A percentile compares a stretch with the other conserved stretches of the same genome.
Conservation (phyloP, 2,888 invertebrate genomes). For the Sclerodermus sp. region DNA sequence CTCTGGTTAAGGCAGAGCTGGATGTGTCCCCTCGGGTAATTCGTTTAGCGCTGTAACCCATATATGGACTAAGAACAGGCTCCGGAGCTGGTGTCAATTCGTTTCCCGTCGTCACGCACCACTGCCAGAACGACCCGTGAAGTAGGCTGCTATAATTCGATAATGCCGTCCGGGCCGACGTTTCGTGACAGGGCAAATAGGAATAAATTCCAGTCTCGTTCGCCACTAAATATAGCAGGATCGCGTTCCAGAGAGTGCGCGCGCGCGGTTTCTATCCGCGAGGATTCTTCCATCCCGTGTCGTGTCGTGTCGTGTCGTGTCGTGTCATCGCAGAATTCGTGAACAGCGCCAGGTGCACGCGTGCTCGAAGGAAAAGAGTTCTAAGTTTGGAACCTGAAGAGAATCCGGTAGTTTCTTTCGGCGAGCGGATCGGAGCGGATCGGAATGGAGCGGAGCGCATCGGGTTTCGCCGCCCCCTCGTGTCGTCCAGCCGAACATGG, state of each 20-base stretch:
- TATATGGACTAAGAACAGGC: constrained; percentile 28
- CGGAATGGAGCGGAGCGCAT: background rate
- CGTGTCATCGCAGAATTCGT: too few species aligned
- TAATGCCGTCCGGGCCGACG: too few species aligned
- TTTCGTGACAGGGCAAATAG: too few species aligned
- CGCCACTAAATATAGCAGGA: too few species aligned
- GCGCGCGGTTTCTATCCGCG: too few species aligned
- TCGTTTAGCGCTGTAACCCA: constrained; percentile 28
- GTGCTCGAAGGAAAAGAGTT: constrained; percentile 3
- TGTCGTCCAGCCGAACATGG: background rate
- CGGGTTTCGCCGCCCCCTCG: background rate
- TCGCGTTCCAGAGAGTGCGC: too few species aligned
- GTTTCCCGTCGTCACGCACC: constrained; percentile 10
- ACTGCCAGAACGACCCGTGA: background rate
- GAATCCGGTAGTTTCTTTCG: background rate
- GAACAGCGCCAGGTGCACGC: constrained; percentile 15
- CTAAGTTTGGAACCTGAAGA: constrained; percentile 10
- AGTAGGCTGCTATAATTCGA: too few species aligned
- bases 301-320: too few species aligned
- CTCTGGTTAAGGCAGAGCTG: constrained; percentile 7
- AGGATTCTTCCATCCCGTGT: too few species aligned
- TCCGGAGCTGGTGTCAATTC: constrained; percentile 24
- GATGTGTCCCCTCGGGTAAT: constrained; percentile 21
- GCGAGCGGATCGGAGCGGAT: background rate
- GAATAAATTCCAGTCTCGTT: too few species aligned